Evolutionary conservation across 2,888 invertebrate species (phyloP).

Genomic region (Lepidochrysops patricia): DNA sequence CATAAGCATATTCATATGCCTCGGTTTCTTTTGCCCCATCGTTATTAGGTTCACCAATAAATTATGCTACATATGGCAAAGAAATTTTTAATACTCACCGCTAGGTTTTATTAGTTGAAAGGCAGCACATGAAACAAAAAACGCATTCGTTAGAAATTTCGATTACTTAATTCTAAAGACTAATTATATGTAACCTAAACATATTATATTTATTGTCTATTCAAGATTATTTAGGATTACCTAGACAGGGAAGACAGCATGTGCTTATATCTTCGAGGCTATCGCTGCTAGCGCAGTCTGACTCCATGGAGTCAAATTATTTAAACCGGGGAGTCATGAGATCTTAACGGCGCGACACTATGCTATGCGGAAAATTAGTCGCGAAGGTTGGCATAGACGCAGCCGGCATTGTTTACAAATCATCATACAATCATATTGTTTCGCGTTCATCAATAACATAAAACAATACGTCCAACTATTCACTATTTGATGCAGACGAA

Average conservation of each 20-base stretch:
- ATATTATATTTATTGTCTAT: no score
- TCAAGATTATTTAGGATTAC: slow-evolving; percentile 27
- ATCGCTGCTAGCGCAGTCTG: slow-evolving; percentile 49
- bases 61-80: neutral
- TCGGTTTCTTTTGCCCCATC: slow-evolving; percentile 15
- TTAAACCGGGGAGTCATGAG: slow-evolving; percentile 8
- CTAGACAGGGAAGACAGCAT: slow-evolving; percentile 63
- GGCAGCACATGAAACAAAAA: slow-evolving; percentile 65
- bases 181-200: no score
- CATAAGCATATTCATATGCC: slow-evolving; percentile 28
- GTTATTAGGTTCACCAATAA: slow-evolving; percentile 14
- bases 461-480: neutral
- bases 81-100: slow-evolving; percentile 47
- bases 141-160: slow-evolving; percentile 21
- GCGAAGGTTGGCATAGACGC: slow-evolving; percentile 16
- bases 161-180: slow-evolving; percentile 3
- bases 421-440: slow-evolving; percentile 1
- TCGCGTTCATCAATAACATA: neutral
- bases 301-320: slow-evolving; percentile 45
- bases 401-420: slow-evolving; percentile 6
- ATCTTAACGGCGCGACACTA: neutral
- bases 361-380: slow-evolving; percentile 17
- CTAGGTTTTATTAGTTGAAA: slow-evolving; percentile 34
- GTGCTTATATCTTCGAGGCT: slow-evolving; percentile 58
- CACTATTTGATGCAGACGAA: neutral